These are phyloP conservation scores for Rhagium mordax DNA, from an alignment of 2,888 invertebrate species.

Conservation along the genomic window DNA sequence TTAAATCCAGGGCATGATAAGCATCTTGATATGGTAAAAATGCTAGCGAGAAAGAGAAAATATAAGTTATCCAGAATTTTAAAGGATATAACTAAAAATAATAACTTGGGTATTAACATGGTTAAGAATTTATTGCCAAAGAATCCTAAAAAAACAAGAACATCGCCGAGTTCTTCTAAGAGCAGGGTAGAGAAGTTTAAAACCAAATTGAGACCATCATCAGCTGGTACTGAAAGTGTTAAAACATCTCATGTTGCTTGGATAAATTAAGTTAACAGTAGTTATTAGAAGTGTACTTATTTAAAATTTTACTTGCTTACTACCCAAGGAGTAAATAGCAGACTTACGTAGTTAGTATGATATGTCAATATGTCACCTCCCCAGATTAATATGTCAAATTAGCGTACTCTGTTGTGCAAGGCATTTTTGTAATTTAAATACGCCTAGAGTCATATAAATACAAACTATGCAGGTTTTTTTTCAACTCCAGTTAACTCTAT, in stretches of 20 bases:
- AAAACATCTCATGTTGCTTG: conserved; percentile 44
- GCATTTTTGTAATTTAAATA: too few species aligned
- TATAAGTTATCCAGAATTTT: conserved; percentile 64
- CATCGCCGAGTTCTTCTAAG: conserved; percentile 18
- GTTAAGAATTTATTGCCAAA: conserved; percentile 62
- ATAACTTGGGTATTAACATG: conserved; percentile 65
- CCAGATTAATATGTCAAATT: too few species aligned
- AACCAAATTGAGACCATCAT: neutral
- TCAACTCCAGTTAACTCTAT: too few species aligned
- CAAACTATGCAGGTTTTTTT: too few species aligned
- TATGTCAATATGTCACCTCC: too few species aligned
- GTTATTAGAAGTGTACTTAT: too few species aligned
- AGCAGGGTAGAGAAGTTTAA: neutral
- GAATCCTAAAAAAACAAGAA: too few species aligned
- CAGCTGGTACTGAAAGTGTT: conserved; percentile 4
- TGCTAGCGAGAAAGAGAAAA: conserved; percentile 57
- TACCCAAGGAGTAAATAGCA: too few species aligned
- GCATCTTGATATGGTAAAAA: conserved; percentile 70
- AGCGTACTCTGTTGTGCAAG: too few species aligned
- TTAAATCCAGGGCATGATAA: conserved; percentile 80
- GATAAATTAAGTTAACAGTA: conserved; percentile 43
- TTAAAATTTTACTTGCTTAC: too few species aligned
- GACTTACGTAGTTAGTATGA: too few species aligned
- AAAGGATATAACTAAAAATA: conserved; percentile 62
- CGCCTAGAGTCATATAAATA: too few species aligned